phyloP scores from a whole-genome alignment of 2,113 vertebrate genomes.

The Miniopterus natalensis region DNA sequence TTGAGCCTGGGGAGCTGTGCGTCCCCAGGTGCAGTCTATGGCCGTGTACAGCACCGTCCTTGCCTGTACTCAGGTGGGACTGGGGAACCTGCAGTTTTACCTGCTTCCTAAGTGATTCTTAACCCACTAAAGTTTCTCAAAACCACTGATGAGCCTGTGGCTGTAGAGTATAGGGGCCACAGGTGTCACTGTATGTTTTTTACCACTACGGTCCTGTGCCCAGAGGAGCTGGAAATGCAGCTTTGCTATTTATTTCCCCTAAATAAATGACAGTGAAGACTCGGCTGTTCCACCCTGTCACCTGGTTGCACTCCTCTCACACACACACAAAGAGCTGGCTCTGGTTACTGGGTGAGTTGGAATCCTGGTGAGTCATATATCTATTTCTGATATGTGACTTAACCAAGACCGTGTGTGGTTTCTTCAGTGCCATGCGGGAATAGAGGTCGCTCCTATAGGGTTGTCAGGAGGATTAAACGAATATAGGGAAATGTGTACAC shows the following conservation, averaged over 20 bases:
- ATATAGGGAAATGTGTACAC: neutral
- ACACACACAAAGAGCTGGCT: neutral
- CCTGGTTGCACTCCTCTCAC: neutral
- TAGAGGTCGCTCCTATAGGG: accelerated
- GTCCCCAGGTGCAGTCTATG: neutral
- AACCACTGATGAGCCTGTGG: neutral
- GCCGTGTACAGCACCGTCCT: accelerated
- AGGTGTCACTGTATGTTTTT: neutral
- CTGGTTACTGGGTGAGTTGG: neutral
- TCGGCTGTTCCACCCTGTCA: neutral
- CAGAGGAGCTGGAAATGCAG: too few species aligned
- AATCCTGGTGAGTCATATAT: neutral
- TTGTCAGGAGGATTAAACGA: neutral
- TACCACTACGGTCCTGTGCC: neutral
- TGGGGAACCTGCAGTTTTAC: neutral
- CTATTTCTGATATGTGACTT: accelerated
- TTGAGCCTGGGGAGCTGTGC: neutral
- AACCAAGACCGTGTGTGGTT: neutral
- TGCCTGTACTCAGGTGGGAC: neutral
- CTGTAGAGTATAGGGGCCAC: neutral
- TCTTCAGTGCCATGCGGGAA: neutral
- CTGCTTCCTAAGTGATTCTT: neutral
- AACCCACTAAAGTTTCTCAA: neutral
- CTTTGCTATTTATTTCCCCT: neutral
- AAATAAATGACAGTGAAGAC: neutral